These are phyloP conservation scores for Ichneumon xanthorius DNA, from an alignment of 2,888 invertebrate species.

Conservation along the genomic window DNA sequence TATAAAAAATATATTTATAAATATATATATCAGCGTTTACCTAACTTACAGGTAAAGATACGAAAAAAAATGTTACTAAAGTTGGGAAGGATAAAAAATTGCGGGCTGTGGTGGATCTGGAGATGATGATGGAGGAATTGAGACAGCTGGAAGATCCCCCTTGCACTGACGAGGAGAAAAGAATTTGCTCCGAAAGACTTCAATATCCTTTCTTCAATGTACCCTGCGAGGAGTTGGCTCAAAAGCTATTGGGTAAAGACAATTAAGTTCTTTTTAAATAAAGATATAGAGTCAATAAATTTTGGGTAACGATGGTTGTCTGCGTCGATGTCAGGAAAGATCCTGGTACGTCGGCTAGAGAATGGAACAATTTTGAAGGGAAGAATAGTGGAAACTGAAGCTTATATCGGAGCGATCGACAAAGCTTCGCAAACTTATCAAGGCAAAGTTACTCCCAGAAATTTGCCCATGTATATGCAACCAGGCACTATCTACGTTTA, in stretches of 20 bases:
- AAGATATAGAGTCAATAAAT: background rate
- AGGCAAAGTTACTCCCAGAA: slow-evolving; percentile 87
- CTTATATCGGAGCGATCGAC: slow-evolving; percentile 89
- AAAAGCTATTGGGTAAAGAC: slow-evolving; percentile 85
- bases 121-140: slow-evolving; percentile 78
- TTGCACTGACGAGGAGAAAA: slow-evolving; percentile 76
- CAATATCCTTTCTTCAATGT: slow-evolving; percentile 84
- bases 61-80: slow-evolving; percentile 26
- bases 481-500: slow-evolving; percentile 91
- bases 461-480: slow-evolving; percentile 90
- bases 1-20: too few relatives aligned
- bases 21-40: too few relatives aligned
- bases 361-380: slow-evolving; percentile 87
- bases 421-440: slow-evolving; percentile 89
- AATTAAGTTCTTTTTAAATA: background rate
- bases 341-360: slow-evolving; percentile 86
- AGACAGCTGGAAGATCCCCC: slow-evolving; percentile 82
- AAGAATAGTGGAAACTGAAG: slow-evolving; percentile 91
- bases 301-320: background rate
- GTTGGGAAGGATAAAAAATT: slow-evolving; percentile 66
- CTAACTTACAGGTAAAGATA: slow-evolving; percentile 57
- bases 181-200: slow-evolving; percentile 77
- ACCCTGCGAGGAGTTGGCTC: slow-evolving; percentile 86
- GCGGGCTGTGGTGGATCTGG: slow-evolving; percentile 73
- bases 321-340: slow-evolving; percentile 85